Evolutionary conservation across 2,888 invertebrate genomes (phyloP).

Genomic region (Megaustenia siamemsis): DNA sequence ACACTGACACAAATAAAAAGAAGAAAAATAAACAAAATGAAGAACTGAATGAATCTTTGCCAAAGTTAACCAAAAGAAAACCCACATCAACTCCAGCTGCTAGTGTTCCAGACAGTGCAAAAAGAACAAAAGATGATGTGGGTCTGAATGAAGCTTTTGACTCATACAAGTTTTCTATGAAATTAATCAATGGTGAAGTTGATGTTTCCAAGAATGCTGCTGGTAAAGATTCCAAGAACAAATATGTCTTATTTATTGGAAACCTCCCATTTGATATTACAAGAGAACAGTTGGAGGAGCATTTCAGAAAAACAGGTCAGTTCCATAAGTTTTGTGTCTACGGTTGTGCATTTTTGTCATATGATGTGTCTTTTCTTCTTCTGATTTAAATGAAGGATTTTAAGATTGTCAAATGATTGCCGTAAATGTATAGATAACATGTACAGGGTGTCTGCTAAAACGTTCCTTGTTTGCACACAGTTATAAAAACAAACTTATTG

Average conservation of each 20-base stretch:
- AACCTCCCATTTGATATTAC: conserved; percentile 73
- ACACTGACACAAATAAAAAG: conserved; percentile 22
- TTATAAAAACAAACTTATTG: too few relatives aligned
- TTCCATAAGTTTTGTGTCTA: neutral
- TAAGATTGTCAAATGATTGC: too few relatives aligned
- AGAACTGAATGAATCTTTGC: conserved; percentile 12
- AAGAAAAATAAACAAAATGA: conserved; percentile 34
- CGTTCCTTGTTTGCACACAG: too few relatives aligned
- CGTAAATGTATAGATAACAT: too few relatives aligned
- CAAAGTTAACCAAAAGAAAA: conserved; percentile 31
- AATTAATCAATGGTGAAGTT: conserved; percentile 46
- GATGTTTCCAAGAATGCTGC: conserved; percentile 20
- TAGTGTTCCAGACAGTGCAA: conserved; percentile 18
- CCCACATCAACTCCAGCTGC: neutral
- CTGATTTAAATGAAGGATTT: too few relatives aligned
- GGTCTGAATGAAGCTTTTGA: conserved; percentile 42
- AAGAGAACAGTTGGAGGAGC: conserved; percentile 73
- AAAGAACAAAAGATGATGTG: conserved; percentile 17
- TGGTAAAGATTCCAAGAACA: conserved; percentile 60
- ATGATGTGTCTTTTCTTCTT: too few relatives aligned
- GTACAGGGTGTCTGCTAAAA: too few relatives aligned
- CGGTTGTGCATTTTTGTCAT: too few relatives aligned
- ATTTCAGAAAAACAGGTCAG: conserved; percentile 74
- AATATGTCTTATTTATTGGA: conserved; percentile 73
- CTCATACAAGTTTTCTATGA: conserved; percentile 50